Evolutionary conservation across 2,113 vertebrate species (phyloP).

Genomic region (Oceanodroma tethys): DNA sequence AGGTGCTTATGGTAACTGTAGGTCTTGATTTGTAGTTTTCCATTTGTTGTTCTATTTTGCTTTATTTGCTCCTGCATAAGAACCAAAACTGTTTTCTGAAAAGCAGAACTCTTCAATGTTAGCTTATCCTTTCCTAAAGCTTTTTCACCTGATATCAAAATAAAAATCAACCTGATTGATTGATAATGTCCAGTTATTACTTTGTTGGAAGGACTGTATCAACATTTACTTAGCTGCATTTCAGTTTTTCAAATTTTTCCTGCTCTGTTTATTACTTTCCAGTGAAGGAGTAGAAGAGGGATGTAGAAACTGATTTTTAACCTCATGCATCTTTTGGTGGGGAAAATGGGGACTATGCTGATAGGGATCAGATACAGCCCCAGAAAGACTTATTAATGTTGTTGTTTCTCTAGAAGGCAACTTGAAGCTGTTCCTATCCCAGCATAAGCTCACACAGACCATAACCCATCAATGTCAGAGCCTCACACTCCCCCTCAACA

Average conservation of each 20-base stretch:
- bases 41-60: not conserved
- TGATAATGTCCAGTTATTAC: not conserved
- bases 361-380: not conserved
- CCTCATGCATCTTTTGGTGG: not conserved
- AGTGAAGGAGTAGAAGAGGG: not conserved
- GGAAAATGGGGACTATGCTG: not conserved
- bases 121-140: not conserved
- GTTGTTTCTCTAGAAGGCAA: not conserved
- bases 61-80: not conserved
- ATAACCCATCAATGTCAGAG: not conserved
- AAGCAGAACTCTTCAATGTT: not conserved
- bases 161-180: not conserved
- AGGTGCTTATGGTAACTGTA: not conserved
- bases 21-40: not conserved
- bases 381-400: not conserved
- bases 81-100: not conserved
- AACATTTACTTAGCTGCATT: not conserved
- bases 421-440: not conserved
- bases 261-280: not conserved
- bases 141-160: not conserved
- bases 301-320: not conserved
- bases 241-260: not conserved
- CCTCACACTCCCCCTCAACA: not conserved
- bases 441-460: not conserved
- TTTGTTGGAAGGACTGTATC: not conserved